Evolutionary conservation across 2,888 invertebrate species (phyloP).

Genomic region (Creontiades dilutus): DNA sequence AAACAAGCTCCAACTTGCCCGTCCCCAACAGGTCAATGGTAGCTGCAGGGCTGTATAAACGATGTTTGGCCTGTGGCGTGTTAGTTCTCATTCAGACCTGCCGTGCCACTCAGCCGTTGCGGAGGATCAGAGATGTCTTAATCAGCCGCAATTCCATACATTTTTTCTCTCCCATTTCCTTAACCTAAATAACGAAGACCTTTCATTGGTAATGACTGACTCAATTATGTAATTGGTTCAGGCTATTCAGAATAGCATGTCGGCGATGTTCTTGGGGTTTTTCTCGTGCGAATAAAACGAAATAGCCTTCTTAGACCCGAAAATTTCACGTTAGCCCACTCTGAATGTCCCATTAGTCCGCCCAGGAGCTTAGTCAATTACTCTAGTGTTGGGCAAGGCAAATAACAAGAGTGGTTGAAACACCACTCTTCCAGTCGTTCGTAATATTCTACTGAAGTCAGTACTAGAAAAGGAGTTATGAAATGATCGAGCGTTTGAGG

Average conservation of each 20-base stretch:
- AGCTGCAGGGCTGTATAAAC: conserved; percentile 42
- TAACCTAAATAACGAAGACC: conserved; percentile 61
- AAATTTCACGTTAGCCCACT: conserved; percentile 25
- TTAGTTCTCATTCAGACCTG: conserved; percentile 51
- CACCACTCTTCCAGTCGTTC: neutral
- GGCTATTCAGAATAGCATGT: conserved; percentile 44
- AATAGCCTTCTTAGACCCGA: neutral
- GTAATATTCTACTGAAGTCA: neutral
- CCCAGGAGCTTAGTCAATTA: neutral
- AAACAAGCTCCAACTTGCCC: neutral
- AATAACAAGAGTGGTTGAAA: conserved; percentile 25
- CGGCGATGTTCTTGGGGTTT: conserved; percentile 5
- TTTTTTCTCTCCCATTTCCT: conserved; percentile 62
- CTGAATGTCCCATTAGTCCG: neutral
- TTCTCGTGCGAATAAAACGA: neutral
- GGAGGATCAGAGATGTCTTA: conserved; percentile 66
- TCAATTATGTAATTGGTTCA: conserved; percentile 70
- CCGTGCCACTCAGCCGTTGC: conserved; percentile 61
- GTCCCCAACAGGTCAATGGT: conserved; percentile 39
- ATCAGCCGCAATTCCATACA: conserved; percentile 65
- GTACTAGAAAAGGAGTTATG: neutral
- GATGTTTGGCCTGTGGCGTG: conserved; percentile 61
- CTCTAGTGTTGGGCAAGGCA: conserved; percentile 28
- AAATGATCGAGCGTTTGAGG: neutral
- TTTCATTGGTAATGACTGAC: conserved; percentile 63